Evolutionary conservation across 1,140 invertebrate genomes (phyloP).

Genomic region (Leptopilina clavipes): DNA sequence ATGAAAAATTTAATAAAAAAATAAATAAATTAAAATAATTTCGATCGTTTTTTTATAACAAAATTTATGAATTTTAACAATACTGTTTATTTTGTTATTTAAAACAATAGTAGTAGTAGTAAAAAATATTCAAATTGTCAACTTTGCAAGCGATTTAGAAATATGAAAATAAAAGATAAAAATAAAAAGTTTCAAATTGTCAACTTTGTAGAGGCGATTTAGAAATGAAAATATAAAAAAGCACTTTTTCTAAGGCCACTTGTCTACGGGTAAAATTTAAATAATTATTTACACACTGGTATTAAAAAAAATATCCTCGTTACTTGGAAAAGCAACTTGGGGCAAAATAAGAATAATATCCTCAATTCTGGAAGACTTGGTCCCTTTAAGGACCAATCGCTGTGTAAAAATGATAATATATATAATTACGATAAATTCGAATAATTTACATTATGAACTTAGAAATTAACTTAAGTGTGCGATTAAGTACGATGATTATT

Average conservation of each 20-base stretch:
- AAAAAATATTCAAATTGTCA: no score
- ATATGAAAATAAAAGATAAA: no score
- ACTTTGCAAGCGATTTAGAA: no score
- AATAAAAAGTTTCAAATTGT: no score
- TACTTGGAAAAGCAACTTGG: conserved; percentile 45
- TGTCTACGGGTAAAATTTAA: neutral
- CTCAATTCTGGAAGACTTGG: conserved; percentile 60
- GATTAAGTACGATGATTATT: conserved; percentile 34
- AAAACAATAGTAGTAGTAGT: no score
- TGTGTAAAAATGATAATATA: conserved; percentile 39
- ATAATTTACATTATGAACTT: neutral
- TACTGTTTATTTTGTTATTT: no score
- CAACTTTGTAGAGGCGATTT: no score
- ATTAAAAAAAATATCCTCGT: neutral
- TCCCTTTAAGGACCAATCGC: conserved; percentile 32
- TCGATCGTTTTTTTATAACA: no score
- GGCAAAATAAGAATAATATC: conserved; percentile 50
- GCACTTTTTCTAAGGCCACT: neutral
- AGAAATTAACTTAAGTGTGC: conserved; percentile 31
- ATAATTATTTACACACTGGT: conserved; percentile 7
- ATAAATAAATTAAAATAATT: no score
- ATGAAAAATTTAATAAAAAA: no score
- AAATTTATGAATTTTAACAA: no score
- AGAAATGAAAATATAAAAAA: neutral
- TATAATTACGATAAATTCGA: neutral